Evolutionary conservation across 2,113 vertebrate genomes (phyloP).

Genomic region (Hypanus sabinus): DNA sequence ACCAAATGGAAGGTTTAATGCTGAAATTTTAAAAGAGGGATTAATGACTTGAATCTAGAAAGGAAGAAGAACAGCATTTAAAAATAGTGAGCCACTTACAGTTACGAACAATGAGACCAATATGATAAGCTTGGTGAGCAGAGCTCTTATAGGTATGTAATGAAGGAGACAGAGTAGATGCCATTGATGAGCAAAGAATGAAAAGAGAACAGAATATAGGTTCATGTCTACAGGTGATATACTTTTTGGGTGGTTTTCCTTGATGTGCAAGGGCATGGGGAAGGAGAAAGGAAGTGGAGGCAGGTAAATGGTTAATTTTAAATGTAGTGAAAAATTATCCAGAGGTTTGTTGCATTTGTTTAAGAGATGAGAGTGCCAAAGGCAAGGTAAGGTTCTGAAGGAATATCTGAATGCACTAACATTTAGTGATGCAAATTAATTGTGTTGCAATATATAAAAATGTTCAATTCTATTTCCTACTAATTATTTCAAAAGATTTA

Average conservation of each 20-base stretch:
- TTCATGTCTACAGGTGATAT: not conserved
- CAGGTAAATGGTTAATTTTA: not conserved
- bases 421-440: not conserved
- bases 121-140: not conserved
- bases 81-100: not conserved
- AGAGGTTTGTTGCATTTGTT: not conserved
- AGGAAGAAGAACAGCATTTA: not conserved
- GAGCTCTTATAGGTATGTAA: not conserved
- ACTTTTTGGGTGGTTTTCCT: not conserved
- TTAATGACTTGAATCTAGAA: not conserved
- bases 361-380: not conserved
- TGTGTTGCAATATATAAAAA: not conserved
- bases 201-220: not conserved
- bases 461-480: not conserved
- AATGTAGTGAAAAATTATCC: not conserved
- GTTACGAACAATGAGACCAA: not conserved
- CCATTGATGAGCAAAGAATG: not conserved
- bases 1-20: not conserved
- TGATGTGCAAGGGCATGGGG: not conserved
- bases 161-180: not conserved
- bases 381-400: not conserved
- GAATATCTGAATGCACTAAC: not conserved
- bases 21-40: not conserved
- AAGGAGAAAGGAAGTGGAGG: not conserved
- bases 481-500: not conserved